phyloP scores from a whole-genome alignment of 2,797 vertebrate species.

The Semotilus atromaculatus region DNA sequence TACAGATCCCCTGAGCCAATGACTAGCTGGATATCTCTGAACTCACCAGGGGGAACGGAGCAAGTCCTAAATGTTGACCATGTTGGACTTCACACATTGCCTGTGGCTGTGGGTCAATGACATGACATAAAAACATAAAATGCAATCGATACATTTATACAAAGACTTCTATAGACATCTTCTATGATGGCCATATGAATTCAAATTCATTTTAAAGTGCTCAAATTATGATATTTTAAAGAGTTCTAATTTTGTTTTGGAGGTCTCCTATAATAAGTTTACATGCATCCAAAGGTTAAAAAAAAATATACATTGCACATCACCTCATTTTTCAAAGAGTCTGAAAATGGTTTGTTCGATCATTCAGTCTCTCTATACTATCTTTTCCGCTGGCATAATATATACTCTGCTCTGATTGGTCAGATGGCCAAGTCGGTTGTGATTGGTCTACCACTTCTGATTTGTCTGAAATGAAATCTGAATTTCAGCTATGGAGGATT shows the following conservation, averaged over 20 bases:
- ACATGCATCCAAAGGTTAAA: background rate
- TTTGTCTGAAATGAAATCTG: background rate
- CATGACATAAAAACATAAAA: background rate
- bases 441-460: background rate
- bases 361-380: too few species aligned
- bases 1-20: constrained; percentile 49
- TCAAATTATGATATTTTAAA: background rate
- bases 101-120: background rate
- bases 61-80: constrained; percentile 38
- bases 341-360: background rate
- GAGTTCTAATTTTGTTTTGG: background rate
- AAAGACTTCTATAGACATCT: background rate
- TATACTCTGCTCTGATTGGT: background rate
- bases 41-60: constrained; percentile 33
- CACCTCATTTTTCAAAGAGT: background rate
- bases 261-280: background rate
- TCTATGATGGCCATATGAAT: background rate
- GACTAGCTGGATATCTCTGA: constrained; percentile 40
- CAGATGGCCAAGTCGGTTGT: too few species aligned
- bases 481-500: background rate
- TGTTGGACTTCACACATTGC: constrained; percentile 28
- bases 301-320: background rate
- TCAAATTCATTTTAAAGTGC: background rate
- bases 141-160: background rate
- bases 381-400: too few species aligned